Evolutionary conservation across 2,888 invertebrate species (phyloP).

Genomic region (Lobophora halterata): DNA sequence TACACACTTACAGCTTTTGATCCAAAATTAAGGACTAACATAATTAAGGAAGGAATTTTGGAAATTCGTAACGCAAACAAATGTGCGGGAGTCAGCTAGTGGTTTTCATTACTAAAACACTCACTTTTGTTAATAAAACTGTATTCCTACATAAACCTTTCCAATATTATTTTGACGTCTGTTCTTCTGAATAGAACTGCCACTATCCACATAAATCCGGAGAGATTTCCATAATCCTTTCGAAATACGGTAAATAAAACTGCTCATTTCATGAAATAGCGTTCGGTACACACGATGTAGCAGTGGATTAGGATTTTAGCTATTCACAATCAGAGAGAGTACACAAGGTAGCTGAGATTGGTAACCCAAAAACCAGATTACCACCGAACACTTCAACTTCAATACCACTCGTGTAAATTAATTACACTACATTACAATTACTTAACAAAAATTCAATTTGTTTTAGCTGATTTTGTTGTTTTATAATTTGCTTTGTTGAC

Average conservation of each 20-base stretch:
- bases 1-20: no score
- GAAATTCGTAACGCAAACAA: no score
- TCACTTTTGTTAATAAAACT: no score
- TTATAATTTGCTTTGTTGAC: constrained; percentile 5
- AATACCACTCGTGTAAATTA: constrained; percentile 34
- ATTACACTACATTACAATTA: constrained; percentile 34
- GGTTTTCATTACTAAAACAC: no score
- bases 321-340: constrained; percentile 1
- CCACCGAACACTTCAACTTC: constrained; percentile 20
- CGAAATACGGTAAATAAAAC: neutral
- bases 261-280: neutral
- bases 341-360: constrained; percentile 3
- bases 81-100: no score
- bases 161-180: no score
- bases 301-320: constrained; percentile 8
- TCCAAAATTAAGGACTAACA: no score
- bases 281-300: constrained; percentile 2
- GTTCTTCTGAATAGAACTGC: no score
- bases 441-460: constrained; percentile 35
- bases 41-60: no score
- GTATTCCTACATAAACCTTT: no score
- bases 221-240: neutral
- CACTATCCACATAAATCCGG: no score
- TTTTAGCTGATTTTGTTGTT: constrained; percentile 32
- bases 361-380: constrained; percentile 15